These are phyloP conservation scores for Poeciliopsis prolifica DNA, from an alignment of 2,113 vertebrate species.

Conservation along the genomic window DNA sequence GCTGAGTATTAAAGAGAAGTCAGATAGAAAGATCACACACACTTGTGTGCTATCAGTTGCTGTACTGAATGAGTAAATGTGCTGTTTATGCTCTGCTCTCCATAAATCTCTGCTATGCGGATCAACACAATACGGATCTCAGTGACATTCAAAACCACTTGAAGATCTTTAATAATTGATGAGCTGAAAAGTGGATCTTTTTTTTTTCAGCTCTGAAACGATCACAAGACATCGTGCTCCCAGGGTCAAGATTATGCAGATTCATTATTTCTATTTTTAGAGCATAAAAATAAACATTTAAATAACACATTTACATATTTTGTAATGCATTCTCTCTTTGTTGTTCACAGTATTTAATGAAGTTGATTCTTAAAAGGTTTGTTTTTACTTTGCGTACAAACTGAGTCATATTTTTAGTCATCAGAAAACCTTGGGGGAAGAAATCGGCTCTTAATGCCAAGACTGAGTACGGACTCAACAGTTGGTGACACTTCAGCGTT, in stretches of 20 bases:
- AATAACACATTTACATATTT: neutral
- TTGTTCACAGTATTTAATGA: neutral
- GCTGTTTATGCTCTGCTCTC: neutral
- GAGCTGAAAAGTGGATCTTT: slow-evolving; percentile 6
- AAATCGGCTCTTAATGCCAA: slow-evolving; percentile 4
- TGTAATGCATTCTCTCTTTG: neutral
- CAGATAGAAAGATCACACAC: neutral
- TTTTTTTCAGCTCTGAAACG: neutral
- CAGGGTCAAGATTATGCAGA: neutral
- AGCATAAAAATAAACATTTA: neutral
- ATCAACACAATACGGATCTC: neutral
- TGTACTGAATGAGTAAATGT: neutral
- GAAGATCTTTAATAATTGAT: slow-evolving; percentile 44
- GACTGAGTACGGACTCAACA: neutral
- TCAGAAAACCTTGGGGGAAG: neutral
- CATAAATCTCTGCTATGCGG: slow-evolving; percentile 2
- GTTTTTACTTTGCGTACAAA: slow-evolving; percentile 13
- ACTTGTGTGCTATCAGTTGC: neutral
- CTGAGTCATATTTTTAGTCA: slow-evolving; percentile 6
- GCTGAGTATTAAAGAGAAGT: neutral
- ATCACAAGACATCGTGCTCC: neutral
- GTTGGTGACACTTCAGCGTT: slow-evolving; percentile 2
- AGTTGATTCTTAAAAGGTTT: slow-evolving; percentile 4
- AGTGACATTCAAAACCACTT: slow-evolving; percentile 19
- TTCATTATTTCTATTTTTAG: neutral